Evolutionary conservation across 2,113 vertebrate genomes (phyloP), one percentile per base, ranked within the genome.

Genomic region (Leptocoma aspasia): DNA sequence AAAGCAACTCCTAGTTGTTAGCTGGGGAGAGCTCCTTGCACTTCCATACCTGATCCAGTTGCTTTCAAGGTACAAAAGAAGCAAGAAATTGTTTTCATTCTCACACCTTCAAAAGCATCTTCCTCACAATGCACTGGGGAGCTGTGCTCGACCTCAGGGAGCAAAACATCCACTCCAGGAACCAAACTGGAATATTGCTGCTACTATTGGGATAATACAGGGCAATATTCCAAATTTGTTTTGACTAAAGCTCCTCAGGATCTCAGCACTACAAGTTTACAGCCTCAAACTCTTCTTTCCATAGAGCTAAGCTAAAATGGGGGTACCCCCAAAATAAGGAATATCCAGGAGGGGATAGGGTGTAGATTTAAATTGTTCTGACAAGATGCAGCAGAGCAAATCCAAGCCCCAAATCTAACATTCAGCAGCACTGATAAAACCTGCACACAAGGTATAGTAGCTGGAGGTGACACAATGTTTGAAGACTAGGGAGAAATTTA

Each of bases 121-220:
- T 92, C 60, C 42, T 63, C 5, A 0, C 9, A 7, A 16, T 0
- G 4, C 23, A 6, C 0, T 0, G 1, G 30, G 33, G 33, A 87
- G 53, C 39, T 52, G 35, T 3, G 6, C 41, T 56, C 56, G 20
- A 4, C 11, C 33, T 63, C 3, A 7, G 37, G 31, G 49, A 59
- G 18, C 13, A 57, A 44, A 61, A 13, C 19, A 22, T 26, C 39
- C 2, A 3, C 41, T 82, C 44, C 37, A 76, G 37, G 17, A 89
- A 17, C 22, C 68, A 37, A 37, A 64, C 24, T 23, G 22, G 31
- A 61, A 21, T 53, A 66, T 44, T 89, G 10, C 27, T 89, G 20
- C 10, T 42, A 7, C 21, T 23, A 2, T 0, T 18, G 30, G 44
- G 52, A 28, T 56, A 64, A 52, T 3, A 26, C 39, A 20, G 6